Conservation (phyloP, 2,797 vertebrate species). For the Kryptopterus vitreolus region DNA sequence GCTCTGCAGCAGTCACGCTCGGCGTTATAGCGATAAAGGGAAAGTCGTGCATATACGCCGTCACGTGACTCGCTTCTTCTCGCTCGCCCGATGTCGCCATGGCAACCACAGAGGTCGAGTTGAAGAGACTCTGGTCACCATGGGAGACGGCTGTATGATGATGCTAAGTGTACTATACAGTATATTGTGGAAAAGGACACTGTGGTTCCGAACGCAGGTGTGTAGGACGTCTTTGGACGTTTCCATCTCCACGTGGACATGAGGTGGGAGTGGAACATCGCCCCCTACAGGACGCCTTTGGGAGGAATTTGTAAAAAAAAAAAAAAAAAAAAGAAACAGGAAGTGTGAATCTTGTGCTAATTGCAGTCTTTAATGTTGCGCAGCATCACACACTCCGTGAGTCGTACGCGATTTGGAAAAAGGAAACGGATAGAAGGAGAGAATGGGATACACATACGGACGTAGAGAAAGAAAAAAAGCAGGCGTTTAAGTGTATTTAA, state of each 20-base stretch:
- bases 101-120: neutral
- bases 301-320: neutral
- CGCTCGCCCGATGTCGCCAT: neutral
- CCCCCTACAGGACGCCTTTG: no score
- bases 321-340: no score
- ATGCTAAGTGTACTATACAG: no score
- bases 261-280: no score
- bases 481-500: neutral
- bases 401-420: neutral
- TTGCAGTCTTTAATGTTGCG: conserved; percentile 6
- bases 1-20: neutral
- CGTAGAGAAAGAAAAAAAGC: neutral
- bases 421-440: neutral
- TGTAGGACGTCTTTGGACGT: no score
- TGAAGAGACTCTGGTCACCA: conserved; percentile 5
- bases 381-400: neutral
- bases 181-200: no score
- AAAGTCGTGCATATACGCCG: neutral
- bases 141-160: conserved; percentile 9
- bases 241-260: no score
- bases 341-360: neutral
- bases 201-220: no score
- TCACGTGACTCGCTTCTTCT: no score
- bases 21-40: neutral
- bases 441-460: neutral